Evolutionary conservation across 2,888 invertebrate species (phyloP), one percentile per base, ranked within the genome.

Genomic region (Pachymerium ferrugineum): DNA sequence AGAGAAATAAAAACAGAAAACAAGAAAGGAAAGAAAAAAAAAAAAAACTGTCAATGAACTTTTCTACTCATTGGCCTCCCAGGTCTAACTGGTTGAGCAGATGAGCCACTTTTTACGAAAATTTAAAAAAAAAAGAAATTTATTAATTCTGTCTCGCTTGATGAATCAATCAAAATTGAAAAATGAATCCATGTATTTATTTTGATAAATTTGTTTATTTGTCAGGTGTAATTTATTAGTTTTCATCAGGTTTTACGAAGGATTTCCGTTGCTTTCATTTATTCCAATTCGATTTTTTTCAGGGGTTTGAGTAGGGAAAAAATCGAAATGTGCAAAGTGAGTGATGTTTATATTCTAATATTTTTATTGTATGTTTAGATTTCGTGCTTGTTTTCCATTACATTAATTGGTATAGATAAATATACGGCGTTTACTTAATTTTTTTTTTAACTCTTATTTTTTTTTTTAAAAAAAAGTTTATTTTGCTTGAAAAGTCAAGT

Each of bases 41-140:
- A 62, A 38, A n/a, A 12, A 38, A 38, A n/a, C 62, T 62, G 62
- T 62, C 62, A 62, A 62, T 62, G 62, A 62, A 62, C 62, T 25
- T 62, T 62, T 62, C 62, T 62, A 25, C 62, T 25, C 62, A 62
- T 25, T 25, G 62, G 62, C 62, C 28, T 62, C 16, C 16, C 14
- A 14, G 16, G n/a, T 16, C 16, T 38, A 38, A 38, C 38, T 38
- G 38, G 38, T 38, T 38, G 38, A n/a, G n/a, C n/a, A n/a, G n/a
- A n/a, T 38, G 16, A 38, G 38, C 14, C 16, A 16, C 16, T 38
- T 38, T 38, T 38, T 2, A n/a, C n/a, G n/a, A n/a, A n/a, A 1
- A 16, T 38, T 38, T 38, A 16, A 16, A 16, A 2, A 38, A 38
- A 38, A 38, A 16, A 16, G 16, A 8, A 38, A 38, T 38, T 38